Base-by-base conservation (phyloP, 2,113 vertebrate genomes). In the Ptyas mucosa region DNA sequence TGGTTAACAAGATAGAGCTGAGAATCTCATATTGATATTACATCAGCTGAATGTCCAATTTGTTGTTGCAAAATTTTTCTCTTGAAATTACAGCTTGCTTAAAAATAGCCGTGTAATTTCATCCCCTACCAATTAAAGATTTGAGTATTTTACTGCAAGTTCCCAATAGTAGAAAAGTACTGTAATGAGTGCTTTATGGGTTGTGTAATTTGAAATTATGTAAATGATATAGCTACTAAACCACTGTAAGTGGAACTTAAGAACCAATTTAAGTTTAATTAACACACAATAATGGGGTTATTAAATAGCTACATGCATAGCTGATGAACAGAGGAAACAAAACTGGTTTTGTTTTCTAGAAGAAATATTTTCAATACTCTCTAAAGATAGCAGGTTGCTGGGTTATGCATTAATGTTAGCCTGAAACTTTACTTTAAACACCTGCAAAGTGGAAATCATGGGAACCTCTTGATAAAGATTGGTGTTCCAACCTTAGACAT, bases 201-300 rank as follows among this genome's bases (percentile, higher is more conserved):
- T 85, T 95, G 11, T 87, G 39, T 92, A 94, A 95, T 94, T 95
- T 96, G 52, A 94, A 96, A 95, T 96, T 92, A 95, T 95, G 94
- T 92, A 95, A 95, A 95, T 96, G 91, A 55, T 61, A 93, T 58
- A 94, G 64, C 75, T 94, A 89, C 88, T 90, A 86, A 95, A 51
- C 58, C 93, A 87, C 6, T 92, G 1, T 26, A 94, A 94, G 69
- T 95, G 64, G 81, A 93, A 91, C 94, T 91, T 85, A 75, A 49
- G 85, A 85, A 81, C 87, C 2, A 93, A 91, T 95, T 95, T 94
- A 88, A 91, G 94, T 95, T 93, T 95, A 95, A 95, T 61, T 91
- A 89, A 90, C 55, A 94, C 55, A 93, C 34, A 90, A 87, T 0
- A 20, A 91, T 3, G 64, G 43, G n/a, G 55, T 95, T 58, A 93